Evolutionary conservation across 2,888 invertebrate species (phyloP), one percentile per base, ranked within the genome.

Genomic region (Andrena trimmerana): DNA sequence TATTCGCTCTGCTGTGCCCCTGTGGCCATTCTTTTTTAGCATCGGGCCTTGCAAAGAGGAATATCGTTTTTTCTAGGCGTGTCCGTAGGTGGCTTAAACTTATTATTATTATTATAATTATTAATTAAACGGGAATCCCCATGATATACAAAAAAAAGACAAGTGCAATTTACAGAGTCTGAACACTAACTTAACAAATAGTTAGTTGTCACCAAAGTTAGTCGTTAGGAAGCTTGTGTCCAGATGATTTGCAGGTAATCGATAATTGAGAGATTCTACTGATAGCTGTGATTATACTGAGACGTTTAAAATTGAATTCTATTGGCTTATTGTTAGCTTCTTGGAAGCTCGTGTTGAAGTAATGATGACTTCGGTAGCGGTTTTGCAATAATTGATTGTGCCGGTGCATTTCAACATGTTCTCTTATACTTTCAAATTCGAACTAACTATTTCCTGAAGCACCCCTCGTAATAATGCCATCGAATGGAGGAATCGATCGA

Each of bases 191-290:
- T 20, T 20, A 20, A 20, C 20, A 0, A 20, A 20, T 20, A 20
- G 20, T 20, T 20, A 20, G 20, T 20, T 20, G 20, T 20, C 20
- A 20, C 20, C 20, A 20, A 20, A 73, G 65, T 54, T n/a, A 8
- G 20, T 54, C 10, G 20, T 52, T 29, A 65, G 36, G 16, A 42
- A 10, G 24, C 52, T 60, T 52, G 72, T 48, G 29, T 67, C 70
- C 71, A 60, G 63, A 75, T 62, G 62, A 76, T 82, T 74, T 74
- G 60, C 69, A 16, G 52, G 27, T 33, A 65, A 57, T 48, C 72
- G 63, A 74, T 69, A 50, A 54, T 72, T 57, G 72, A 62, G 71
- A 81, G 78, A 67, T 72, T 60, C 66, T 59, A 54, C 54, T 42
- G 42, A 62, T 54, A 62, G 78, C 81, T 54, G 20, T 20, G 54